Base-by-base conservation (phyloP, 2,113 vertebrate genomes). In the Microtus pennsylvanicus region DNA sequence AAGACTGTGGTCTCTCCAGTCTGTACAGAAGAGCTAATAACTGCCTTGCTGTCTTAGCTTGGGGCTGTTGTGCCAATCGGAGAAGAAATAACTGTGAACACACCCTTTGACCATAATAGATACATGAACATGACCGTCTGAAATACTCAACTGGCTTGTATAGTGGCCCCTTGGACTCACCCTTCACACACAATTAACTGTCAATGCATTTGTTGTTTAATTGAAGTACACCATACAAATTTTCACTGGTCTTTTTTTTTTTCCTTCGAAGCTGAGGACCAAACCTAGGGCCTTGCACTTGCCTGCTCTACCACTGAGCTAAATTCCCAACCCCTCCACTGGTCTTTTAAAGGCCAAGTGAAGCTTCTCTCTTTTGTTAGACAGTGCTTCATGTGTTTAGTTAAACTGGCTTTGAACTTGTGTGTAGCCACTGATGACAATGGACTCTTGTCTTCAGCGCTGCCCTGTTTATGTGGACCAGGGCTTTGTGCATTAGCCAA, bases 151-250 rank as follows among this genome's bases (percentile, higher is more conserved):
- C 24, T 67, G 42, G 14, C 38, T 42, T 85, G 67, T 88, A 76
- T n/a, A 90, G 33, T 55, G 16, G n/a, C 26, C 67, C 52, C 17
- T 75, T 75, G 45, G 22, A 78, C 22, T 16, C 33, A 76, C 30
- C 16, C 75, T 96, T 47, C 61, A 88, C 35, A 74, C 88, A 72
- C 47, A 81, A 13, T n/a, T 12, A 90, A 63, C 50, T 72, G n/a
- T 47, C 52, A 75, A 80, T 72, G 28, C 50, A 86, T 72, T 95
- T 96, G 26, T 9, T 35, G 61, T 65, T 95, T 33, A 45, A 92
- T 19, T 16, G 61, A 42, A 92, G 28, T 17, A 89, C 69, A 42
- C 26, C 58, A 47, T 72, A 42, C 9, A 28, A 28, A 82, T 74
- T 93, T 55, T 21, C 87, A 83, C 38, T 89, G 38, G 11, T 72